Percentiles rank a stretch among this genome's conserved stretches.
These are phyloP conservation scores for Limenitis camilla DNA, from an alignment of 2,888 invertebrate genomes.

Conservation along the genomic window DNA sequence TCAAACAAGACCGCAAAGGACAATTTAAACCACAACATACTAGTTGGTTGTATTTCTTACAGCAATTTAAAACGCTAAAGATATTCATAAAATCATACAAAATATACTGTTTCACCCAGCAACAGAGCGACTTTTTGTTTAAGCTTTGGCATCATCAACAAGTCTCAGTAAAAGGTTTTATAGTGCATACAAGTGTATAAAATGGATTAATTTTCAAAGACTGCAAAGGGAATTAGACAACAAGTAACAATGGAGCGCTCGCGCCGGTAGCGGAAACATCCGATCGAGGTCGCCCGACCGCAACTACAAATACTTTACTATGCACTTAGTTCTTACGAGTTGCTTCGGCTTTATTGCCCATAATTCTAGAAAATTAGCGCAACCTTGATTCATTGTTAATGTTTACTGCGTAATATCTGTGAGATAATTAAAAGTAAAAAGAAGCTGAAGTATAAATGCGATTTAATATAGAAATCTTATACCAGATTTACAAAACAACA, in stretches of 20 bases:
- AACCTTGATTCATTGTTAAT: constrained; percentile 6
- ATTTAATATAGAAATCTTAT: no score
- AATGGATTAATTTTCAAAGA: neutral
- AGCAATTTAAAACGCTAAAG: neutral
- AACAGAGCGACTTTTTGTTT: no score
- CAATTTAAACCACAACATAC: constrained; percentile 30
- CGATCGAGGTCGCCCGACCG: constrained; percentile 18
- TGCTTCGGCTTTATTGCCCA: constrained; percentile 13
- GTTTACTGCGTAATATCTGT: neutral
- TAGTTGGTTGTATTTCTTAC: constrained; percentile 7
- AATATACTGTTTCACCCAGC: neutral
- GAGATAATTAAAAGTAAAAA: neutral
- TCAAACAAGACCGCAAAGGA: constrained; percentile 36
- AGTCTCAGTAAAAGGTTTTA: neutral
- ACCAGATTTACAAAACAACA: constrained; percentile 11
- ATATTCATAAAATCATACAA: no score
- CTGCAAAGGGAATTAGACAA: neutral
- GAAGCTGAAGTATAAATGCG: no score
- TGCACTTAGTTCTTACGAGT: constrained; percentile 18
- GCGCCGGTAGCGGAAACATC: constrained; percentile 16
- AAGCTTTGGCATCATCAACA: neutral
- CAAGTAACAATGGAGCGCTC: constrained; percentile 3
- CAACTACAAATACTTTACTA: constrained; percentile 15
- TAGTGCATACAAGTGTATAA: neutral
- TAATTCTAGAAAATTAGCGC: constrained; percentile 15